phyloP scores from a whole-genome alignment of 2,113 vertebrate genomes.

The Clarias macrocephalus region DNA sequence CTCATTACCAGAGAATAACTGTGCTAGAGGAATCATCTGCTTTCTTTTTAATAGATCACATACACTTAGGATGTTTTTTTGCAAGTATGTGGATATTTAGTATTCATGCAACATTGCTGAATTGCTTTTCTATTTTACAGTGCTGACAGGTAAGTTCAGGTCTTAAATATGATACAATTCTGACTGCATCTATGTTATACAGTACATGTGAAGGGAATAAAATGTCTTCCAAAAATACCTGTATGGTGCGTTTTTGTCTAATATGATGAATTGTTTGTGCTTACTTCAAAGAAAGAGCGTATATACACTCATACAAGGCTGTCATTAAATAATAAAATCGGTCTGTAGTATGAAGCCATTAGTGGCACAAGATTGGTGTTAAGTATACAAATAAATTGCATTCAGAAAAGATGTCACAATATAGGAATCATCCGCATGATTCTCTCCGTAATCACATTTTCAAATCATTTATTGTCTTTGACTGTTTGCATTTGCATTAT shows the following conservation, averaged over 20 bases:
- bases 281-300: background rate
- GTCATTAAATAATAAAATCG: background rate
- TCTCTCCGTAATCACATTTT: background rate
- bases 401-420: background rate
- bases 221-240: background rate
- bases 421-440: background rate
- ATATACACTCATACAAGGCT: background rate
- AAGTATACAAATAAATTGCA: background rate
- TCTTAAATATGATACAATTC: background rate
- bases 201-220: background rate
- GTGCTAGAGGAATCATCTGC: background rate
- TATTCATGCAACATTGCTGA: background rate
- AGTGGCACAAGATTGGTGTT: background rate
- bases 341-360: background rate
- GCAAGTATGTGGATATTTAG: background rate
- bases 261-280: background rate
- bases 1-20: constrained; percentile 13
- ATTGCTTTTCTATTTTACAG: background rate
- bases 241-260: background rate
- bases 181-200: background rate
- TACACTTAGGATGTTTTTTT: background rate
- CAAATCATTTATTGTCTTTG: background rate
- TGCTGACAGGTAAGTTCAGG: background rate
- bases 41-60: background rate
- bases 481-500: background rate